These are phyloP conservation scores for Darevskia mixta DNA, from an alignment of 2,797 vertebrate genomes.

Conservation along the genomic window DNA sequence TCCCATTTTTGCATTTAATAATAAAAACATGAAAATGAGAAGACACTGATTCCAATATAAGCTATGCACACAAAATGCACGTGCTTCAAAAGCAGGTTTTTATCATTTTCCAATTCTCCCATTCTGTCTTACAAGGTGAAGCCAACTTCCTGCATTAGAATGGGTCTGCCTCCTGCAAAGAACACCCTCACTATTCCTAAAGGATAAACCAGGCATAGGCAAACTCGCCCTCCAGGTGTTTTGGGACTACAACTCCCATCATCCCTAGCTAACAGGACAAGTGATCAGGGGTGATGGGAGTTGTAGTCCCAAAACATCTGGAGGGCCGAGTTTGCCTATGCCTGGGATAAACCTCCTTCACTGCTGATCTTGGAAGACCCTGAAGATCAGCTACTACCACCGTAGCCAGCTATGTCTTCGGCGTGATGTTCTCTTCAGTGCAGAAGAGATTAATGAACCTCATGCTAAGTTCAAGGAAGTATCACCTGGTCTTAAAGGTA, in stretches of 20 bases:
- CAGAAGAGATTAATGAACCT: neutral
- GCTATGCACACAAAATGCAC: neutral
- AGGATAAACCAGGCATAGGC: neutral
- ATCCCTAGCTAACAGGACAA: too few species aligned
- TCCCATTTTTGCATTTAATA: neutral
- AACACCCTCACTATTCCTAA: slow-evolving; percentile 22
- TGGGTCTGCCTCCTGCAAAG: slow-evolving; percentile 21
- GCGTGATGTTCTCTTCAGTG: slow-evolving; percentile 27
- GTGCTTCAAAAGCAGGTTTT: neutral
- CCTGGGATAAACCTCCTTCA: neutral
- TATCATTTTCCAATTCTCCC: neutral
- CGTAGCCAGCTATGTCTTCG: slow-evolving; percentile 9
- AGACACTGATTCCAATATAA: neutral
- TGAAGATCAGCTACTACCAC: slow-evolving; percentile 34
- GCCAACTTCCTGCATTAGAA: slow-evolving; percentile 31
- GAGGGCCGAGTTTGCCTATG: too few species aligned
- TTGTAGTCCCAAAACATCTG: too few species aligned
- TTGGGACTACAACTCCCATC: too few species aligned
- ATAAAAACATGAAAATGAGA: neutral
- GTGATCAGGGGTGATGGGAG: too few species aligned
- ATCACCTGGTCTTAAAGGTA: neutral
- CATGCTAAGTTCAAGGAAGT: neutral
- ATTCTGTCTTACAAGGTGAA: neutral
- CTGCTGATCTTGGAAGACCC: slow-evolving; percentile 25
- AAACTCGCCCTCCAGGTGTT: too few species aligned